A percentile compares a stretch with the other conserved stretches of the same genome.
Evolutionary conservation across 2,797 vertebrate species (phyloP).

Genomic region (Coranthus polyacanthus): DNA sequence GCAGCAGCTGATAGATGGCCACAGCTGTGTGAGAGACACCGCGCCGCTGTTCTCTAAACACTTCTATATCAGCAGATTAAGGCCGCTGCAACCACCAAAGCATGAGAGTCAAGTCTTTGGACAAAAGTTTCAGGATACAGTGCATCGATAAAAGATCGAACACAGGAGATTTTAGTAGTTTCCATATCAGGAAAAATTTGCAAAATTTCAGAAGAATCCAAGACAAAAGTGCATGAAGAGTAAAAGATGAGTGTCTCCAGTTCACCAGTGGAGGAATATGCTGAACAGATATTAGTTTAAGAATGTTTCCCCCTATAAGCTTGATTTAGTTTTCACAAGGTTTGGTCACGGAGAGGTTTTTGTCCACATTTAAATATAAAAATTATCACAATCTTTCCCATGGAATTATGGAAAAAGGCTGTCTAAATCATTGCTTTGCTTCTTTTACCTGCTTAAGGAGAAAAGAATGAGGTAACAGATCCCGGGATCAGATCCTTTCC

Average conservation of each 20-base stretch:
- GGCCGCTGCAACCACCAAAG: not conserved
- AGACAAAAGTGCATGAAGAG: slow-evolving; percentile 10
- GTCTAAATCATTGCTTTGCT: slow-evolving; percentile 12
- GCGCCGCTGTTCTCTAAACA: not conserved
- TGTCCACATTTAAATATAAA: slow-evolving; percentile 20
- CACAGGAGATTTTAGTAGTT: slow-evolving; percentile 29
- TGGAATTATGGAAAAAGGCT: slow-evolving; percentile 16
- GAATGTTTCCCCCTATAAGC: slow-evolving; percentile 6
- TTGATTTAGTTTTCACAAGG: slow-evolving; percentile 5
- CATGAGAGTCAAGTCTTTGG: too few relatives aligned
- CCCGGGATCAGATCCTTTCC: slow-evolving; percentile 88
- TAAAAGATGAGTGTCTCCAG: slow-evolving; percentile 21
- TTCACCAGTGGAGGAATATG: slow-evolving; percentile 17
- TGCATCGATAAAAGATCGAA: not conserved
- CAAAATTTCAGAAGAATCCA: too few relatives aligned
- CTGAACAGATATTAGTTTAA: slow-evolving; percentile 13
- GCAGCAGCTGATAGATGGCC: slow-evolving; percentile 57
- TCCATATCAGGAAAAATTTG: slow-evolving; percentile 38
- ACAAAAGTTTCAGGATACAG: slow-evolving; percentile 15
- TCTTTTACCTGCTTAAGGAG: slow-evolving; percentile 85
- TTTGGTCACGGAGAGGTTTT: not conserved
- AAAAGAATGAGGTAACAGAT: slow-evolving; percentile 86
- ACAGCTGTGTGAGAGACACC: slow-evolving; percentile 32
- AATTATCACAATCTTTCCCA: slow-evolving; percentile 38
- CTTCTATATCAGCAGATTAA: not conserved